These are phyloP conservation scores for Calidris pygmaea DNA, from an alignment of 2,113 vertebrate species.

Conservation along the genomic window DNA sequence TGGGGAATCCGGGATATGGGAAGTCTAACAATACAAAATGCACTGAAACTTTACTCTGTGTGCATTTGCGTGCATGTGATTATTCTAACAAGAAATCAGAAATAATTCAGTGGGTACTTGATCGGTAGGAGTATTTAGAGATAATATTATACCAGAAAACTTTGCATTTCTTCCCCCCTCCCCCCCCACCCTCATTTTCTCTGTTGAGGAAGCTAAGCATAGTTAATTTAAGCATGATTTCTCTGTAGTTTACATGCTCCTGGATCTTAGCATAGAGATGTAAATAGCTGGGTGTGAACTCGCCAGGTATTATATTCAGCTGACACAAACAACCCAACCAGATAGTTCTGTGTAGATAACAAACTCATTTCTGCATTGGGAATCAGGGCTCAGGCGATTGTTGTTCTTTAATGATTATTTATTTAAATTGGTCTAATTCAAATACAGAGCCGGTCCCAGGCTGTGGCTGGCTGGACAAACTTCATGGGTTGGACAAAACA, in stretches of 20 bases:
- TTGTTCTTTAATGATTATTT: conserved; percentile 38
- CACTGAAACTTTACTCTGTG: not conserved
- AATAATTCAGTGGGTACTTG: not conserved
- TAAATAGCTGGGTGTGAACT: conserved; percentile 61
- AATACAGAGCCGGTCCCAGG: not conserved
- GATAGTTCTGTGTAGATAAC: conserved; percentile 53
- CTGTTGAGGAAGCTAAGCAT: not conserved
- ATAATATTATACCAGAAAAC: not conserved
- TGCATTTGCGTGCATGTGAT: not conserved
- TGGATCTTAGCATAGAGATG: conserved; percentile 23
- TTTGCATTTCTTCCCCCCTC: not conserved
- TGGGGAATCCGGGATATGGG: conserved; percentile 32
- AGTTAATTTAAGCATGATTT: conserved; percentile 18
- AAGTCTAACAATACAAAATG: conserved; percentile 5
- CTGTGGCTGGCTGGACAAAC: not conserved
- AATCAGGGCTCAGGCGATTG: not conserved
- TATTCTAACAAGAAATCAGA: conserved; percentile 1
- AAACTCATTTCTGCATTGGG: conserved; percentile 7
- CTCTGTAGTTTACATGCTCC: conserved; percentile 37
- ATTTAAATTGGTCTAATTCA: conserved; percentile 30
- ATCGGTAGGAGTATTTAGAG: not conserved
- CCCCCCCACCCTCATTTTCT: not conserved
- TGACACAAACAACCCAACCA: conserved; percentile 58
- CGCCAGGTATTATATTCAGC: conserved; percentile 24
- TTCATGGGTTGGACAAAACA: not conserved